Evolutionary conservation across 2,797 vertebrate species (phyloP), one percentile per base, ranked within the genome.

Genomic region (Taeniopygia guttata): DNA sequence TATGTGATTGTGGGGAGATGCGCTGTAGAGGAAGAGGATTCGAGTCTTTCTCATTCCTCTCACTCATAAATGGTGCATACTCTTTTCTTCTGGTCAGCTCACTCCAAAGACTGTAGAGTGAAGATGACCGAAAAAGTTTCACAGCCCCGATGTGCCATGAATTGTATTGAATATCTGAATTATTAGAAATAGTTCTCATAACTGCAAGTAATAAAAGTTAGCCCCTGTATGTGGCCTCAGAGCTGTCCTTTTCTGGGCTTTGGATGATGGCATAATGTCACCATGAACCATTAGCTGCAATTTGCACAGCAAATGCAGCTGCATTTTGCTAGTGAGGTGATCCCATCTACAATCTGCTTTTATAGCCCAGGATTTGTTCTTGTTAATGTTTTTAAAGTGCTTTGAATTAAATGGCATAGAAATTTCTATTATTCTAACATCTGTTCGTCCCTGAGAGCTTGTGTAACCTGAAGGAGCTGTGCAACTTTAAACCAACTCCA

Each of bases 121-220:
- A 94, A 94, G 84, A 82, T 74, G 95, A 85, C 59, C 52, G 78
- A 74, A 97, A 95, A 79, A 38, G 49, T 85, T 96, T 93, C 86
- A 95, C 36, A 90, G 49, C 63, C 38, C 40, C 46, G 45, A 91
- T 5, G 4, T 46, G 68, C n/a, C 79, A 64, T 48, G 58, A 80
- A 81, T 72, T 75, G 56, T 59, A 59, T 87, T 88, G 87, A 48
- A 62, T 82, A 88, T 70, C 82, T 88, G 86, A 91, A 88, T 92
- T 97, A 93, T 79, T 90, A 82, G 40, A 79, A 90, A 59, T 73
- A 59, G 25, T 66, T 90, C 32, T 82, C 30, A 27, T 87, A 87
- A 56, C 19, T 67, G 26, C 52, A 70, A 82, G 68, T 70, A 62
- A 62, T 76, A 36, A n/a, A 91, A 73, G 19, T 46, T 36, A 75